phyloP scores from a whole-genome alignment of 1,140 invertebrate species.

The Chelonus insularis region DNA sequence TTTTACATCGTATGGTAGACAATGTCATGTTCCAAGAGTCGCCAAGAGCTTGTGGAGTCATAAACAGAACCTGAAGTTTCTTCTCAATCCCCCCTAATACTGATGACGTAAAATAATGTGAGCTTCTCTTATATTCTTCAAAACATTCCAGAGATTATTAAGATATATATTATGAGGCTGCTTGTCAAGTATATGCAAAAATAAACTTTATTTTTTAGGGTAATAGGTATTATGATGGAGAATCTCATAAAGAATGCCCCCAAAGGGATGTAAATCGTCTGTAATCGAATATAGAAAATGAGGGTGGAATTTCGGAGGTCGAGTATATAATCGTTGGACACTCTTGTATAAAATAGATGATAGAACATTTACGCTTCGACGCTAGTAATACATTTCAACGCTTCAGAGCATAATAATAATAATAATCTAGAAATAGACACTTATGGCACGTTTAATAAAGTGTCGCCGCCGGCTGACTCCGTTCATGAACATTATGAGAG shows the following conservation, averaged over 20 bases:
- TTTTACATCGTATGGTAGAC: background rate
- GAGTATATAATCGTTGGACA: slow-evolving; percentile 13
- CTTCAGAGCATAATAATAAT: slow-evolving; percentile 22
- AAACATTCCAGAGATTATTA: background rate
- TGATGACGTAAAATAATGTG: background rate
- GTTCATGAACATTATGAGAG: background rate
- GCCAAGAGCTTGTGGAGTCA: background rate
- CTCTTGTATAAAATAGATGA: background rate
- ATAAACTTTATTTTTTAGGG: too few species aligned
- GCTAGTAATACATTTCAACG: background rate
- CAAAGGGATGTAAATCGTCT: background rate
- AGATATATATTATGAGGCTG: background rate
- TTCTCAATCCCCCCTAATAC: too few species aligned
- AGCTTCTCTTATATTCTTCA: background rate
- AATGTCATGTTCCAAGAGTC: slow-evolving; percentile 10
- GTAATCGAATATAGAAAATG: slow-evolving; percentile 13
- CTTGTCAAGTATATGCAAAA: too few species aligned
- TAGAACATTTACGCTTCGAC: background rate
- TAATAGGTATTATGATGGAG: slow-evolving; percentile 7
- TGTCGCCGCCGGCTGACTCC: slow-evolving; percentile 12
- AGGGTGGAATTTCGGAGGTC: background rate
- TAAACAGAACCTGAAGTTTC: background rate
- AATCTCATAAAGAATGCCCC: slow-evolving; percentile 2
- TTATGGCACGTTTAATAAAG: slow-evolving; percentile 26
- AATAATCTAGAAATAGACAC: slow-evolving; percentile 17